Evolutionary conservation across 2,113 vertebrate genomes (phyloP).

Genomic region (Ammodytes marinus): DNA sequence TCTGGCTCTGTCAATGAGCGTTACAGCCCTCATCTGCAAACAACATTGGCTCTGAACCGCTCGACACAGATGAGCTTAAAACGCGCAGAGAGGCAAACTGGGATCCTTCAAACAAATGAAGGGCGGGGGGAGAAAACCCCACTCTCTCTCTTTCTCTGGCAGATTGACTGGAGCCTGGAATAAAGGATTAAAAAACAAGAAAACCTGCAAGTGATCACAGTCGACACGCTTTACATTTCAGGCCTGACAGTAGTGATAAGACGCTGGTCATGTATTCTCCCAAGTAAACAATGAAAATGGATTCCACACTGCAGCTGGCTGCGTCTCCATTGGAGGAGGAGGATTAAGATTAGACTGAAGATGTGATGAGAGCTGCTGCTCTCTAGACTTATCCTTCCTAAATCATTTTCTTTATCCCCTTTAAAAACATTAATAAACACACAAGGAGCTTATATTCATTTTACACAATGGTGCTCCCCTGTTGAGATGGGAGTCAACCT

Average conservation of each 20-base stretch:
- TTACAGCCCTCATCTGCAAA: constrained; percentile 84
- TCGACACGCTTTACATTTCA: constrained; percentile 75
- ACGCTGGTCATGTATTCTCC: constrained; percentile 71
- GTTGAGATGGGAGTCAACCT: constrained; percentile 28
- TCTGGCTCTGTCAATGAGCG: constrained; percentile 83
- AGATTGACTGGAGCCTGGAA: constrained; percentile 66
- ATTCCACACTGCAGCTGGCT: constrained; percentile 65
- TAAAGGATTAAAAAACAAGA: constrained; percentile 76
- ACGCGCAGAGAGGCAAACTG: constrained; percentile 60
- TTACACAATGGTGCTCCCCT: constrained; percentile 16
- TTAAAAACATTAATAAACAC: constrained; percentile 20
- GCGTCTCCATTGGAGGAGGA: constrained; percentile 51
- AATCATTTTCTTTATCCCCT: constrained; percentile 49
- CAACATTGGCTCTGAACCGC: constrained; percentile 78
- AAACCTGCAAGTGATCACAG: constrained; percentile 74
- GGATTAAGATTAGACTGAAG: constrained; percentile 79
- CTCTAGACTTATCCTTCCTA: constrained; percentile 62
- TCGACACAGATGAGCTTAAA: constrained; percentile 79
- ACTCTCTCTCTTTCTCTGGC: constrained; percentile 53
- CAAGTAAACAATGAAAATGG: constrained; percentile 77
- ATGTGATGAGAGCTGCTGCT: constrained; percentile 70
- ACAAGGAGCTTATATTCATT: constrained; percentile 31
- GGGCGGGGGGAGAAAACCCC: constrained; percentile 28
- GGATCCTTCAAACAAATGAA: constrained; percentile 74
- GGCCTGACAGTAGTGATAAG: constrained; percentile 80